phyloP scores from a whole-genome alignment of 2,113 vertebrate species.

The Pterocles gutturalis region DNA sequence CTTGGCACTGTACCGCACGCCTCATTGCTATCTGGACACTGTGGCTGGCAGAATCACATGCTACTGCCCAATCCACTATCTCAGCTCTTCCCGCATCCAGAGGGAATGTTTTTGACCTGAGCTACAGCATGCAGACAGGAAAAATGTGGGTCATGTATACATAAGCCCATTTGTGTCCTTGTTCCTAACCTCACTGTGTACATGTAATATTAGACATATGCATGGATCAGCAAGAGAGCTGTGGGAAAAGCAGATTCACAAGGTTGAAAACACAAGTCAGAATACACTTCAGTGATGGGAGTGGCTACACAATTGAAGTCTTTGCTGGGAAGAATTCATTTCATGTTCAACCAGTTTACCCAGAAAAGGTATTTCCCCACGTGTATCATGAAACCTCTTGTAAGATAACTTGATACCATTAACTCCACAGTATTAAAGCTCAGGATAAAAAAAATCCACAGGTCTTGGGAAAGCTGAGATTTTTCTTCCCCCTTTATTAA shows the following conservation, averaged over 20 bases:
- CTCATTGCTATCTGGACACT: neutral
- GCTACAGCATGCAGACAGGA: neutral
- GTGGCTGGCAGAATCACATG: neutral
- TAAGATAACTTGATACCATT: conserved; percentile 51
- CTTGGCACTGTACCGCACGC: rapidly evolving
- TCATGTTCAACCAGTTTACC: conserved; percentile 68
- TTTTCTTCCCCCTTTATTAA: neutral
- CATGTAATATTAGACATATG: conserved; percentile 13
- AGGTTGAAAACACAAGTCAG: conserved; percentile 6
- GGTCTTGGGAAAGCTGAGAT: conserved; percentile 5
- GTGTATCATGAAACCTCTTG: conserved; percentile 16
- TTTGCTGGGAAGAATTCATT: conserved; percentile 42
- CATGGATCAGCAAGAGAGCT: conserved; percentile 53
- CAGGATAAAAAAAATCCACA: neutral
- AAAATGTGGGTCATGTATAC: neutral
- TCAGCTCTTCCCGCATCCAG: neutral
- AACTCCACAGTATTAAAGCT: conserved; percentile 6
- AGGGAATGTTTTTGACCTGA: neutral
- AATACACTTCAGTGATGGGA: neutral
- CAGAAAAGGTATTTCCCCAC: conserved; percentile 41
- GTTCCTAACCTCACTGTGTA: neutral
- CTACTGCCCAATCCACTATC: neutral
- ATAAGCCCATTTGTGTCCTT: conserved; percentile 7
- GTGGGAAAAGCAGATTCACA: conserved; percentile 59
- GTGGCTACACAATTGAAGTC: conserved; percentile 20